Percentiles rank a stretch among this genome's conserved stretches.
Conservation (phyloP, 2,113 vertebrate genomes). For the Notechis scutatus region DNA sequence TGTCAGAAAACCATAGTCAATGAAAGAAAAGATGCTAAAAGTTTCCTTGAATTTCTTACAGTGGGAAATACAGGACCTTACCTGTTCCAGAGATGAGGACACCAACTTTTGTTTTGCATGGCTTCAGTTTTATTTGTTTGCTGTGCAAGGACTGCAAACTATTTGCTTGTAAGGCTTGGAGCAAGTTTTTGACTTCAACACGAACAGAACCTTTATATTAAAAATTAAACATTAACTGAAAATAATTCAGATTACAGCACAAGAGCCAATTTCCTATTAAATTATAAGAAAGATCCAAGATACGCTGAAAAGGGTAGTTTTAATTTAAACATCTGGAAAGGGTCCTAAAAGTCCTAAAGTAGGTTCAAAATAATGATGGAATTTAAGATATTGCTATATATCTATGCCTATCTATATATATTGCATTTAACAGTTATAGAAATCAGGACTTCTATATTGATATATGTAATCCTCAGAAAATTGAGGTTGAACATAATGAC, state of each 20-base stretch:
- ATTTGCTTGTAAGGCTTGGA: conserved; percentile 59
- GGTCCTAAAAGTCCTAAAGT: neutral
- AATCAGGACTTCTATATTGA: neutral
- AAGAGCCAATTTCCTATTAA: neutral
- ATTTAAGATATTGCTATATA: no score
- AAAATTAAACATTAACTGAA: neutral
- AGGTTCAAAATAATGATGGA: neutral
- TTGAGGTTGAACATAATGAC: conserved; percentile 57
- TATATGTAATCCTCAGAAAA: neutral
- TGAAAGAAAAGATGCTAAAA: neutral
- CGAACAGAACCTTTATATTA: conserved; percentile 56
- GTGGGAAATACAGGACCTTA: conserved; percentile 49
- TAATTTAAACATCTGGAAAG: neutral
- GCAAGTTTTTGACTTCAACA: conserved; percentile 68
- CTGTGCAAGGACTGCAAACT: conserved; percentile 36
- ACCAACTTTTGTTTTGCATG: conserved; percentile 79
- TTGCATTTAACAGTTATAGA: neutral
- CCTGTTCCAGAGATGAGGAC: conserved; percentile 96
- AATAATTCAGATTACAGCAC: neutral
- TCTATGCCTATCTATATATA: neutral
- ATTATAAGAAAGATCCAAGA: neutral
- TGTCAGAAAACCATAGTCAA: neutral
- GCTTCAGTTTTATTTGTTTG: conserved; percentile 43
- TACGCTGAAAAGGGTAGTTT: neutral
- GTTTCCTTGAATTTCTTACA: neutral